Evolutionary conservation across 2,797 vertebrate genomes (phyloP).

Genomic region (Austrolebias charrua): DNA sequence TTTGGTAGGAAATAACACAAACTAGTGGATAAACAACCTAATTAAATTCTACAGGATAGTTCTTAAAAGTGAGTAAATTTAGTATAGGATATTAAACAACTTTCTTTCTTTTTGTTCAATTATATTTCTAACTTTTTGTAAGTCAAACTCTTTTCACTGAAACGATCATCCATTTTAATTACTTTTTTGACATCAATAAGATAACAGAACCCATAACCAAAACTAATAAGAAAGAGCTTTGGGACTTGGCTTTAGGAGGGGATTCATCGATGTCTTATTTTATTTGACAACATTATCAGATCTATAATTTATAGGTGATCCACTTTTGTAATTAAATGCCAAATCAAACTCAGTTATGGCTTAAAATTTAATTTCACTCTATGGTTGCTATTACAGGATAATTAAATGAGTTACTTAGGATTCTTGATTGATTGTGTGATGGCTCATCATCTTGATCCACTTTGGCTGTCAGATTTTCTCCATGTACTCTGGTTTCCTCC

Average conservation of each 20-base stretch:
- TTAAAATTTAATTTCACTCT: conserved; percentile 42
- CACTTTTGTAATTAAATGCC: conserved; percentile 56
- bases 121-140: conserved; percentile 1
- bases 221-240: conserved; percentile 28
- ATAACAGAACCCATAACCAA: conserved; percentile 22
- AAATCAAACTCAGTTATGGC: conserved; percentile 44
- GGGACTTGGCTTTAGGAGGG: background rate
- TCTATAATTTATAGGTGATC: conserved; percentile 29
- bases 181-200: conserved; percentile 37
- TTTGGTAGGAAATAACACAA: background rate
- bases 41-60: background rate
- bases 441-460: conserved; percentile 9
- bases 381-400: conserved; percentile 38
- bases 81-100: conserved; percentile 34
- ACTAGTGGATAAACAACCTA: background rate
- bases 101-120: background rate
- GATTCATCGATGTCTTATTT: conserved; percentile 11
- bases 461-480: no score
- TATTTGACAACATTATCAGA: conserved; percentile 33
- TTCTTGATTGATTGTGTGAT: conserved; percentile 29
- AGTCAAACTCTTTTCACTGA: background rate
- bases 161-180: conserved; percentile 35
- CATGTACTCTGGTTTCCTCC: no score
- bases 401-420: conserved; percentile 47
- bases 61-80: background rate